Evolutionary conservation across 2,797 vertebrate genomes (phyloP).

Genomic region (Halcyon smyrnensis): DNA sequence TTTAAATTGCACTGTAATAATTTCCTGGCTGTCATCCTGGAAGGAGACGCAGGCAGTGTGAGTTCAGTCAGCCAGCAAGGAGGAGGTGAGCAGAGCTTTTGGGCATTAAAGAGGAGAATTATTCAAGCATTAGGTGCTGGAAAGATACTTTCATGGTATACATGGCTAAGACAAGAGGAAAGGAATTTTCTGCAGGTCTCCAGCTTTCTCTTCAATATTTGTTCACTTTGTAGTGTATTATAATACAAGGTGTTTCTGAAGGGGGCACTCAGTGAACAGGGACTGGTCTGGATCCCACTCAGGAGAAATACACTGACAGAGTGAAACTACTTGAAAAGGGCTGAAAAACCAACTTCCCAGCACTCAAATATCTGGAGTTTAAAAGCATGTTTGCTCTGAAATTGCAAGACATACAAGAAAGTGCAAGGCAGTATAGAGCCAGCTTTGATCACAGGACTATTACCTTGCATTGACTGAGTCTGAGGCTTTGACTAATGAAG

Average conservation of each 20-base stretch:
- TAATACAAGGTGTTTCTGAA: not conserved
- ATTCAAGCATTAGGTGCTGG: not conserved
- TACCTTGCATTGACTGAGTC: not conserved
- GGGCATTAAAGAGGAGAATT: slow-evolving; percentile 29
- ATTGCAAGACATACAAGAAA: not conserved
- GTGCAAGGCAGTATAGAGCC: not conserved
- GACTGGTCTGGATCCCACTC: not conserved
- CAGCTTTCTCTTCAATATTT: not conserved
- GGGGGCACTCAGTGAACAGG: not conserved
- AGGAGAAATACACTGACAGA: not conserved
- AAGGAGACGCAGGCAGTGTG: slow-evolving; percentile 5
- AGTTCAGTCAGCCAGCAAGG: slow-evolving; percentile 42
- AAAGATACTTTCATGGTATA: not conserved
- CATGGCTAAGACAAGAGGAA: not conserved
- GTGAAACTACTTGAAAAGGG: not conserved
- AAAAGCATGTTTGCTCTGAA: not conserved
- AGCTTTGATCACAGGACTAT: not conserved
- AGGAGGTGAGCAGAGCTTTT: slow-evolving; percentile 11
- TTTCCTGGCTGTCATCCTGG: slow-evolving; percentile 64
- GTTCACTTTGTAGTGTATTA: not conserved
- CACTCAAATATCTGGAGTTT: not conserved
- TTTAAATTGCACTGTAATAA: slow-evolving; percentile 54
- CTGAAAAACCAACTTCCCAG: not conserved
- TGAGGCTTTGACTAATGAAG: not conserved
- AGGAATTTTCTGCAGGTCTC: not conserved